phyloP scores from a whole-genome alignment of 1,140 invertebrate species.

The Apis cerana region DNA sequence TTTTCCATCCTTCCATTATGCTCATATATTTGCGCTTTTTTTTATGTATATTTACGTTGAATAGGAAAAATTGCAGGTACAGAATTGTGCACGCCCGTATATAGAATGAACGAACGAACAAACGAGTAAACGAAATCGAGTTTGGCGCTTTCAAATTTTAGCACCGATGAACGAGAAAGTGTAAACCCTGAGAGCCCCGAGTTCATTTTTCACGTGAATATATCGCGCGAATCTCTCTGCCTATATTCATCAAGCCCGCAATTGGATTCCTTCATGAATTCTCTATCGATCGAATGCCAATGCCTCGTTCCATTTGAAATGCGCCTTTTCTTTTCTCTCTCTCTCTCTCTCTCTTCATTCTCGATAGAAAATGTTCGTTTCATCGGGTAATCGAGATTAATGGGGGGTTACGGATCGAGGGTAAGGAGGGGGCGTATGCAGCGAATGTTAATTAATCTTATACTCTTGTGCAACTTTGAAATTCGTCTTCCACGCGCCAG shows the following conservation, averaged over 20 bases:
- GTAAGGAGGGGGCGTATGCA: background rate
- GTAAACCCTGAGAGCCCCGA: background rate
- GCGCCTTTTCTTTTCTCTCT: background rate
- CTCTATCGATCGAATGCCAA: constrained; percentile 12
- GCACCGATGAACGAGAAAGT: background rate
- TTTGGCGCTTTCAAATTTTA: background rate
- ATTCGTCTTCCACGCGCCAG: constrained; percentile 1
- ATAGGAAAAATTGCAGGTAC: no score
- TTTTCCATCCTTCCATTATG: no score
- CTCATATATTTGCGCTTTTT: no score
- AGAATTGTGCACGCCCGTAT: no score
- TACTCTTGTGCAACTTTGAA: background rate
- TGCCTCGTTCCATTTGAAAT: background rate
- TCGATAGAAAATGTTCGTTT: constrained; percentile 36
- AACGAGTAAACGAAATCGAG: background rate
- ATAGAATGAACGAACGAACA: background rate
- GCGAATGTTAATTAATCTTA: constrained; percentile 53
- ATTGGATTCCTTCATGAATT: constrained; percentile 44
- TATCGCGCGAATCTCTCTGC: constrained; percentile 11
- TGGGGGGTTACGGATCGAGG: constrained; percentile 9
- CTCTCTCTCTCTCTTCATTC: background rate
- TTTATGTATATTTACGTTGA: no score
- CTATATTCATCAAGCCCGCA: constrained; percentile 3
- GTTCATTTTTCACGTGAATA: background rate
- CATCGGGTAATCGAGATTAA: constrained; percentile 63